Percentiles rank a stretch among this genome's conserved stretches.
Conservation (phyloP, 53 echinoderm and acorn worm species). For the Apostichopus leukothele region DNA sequence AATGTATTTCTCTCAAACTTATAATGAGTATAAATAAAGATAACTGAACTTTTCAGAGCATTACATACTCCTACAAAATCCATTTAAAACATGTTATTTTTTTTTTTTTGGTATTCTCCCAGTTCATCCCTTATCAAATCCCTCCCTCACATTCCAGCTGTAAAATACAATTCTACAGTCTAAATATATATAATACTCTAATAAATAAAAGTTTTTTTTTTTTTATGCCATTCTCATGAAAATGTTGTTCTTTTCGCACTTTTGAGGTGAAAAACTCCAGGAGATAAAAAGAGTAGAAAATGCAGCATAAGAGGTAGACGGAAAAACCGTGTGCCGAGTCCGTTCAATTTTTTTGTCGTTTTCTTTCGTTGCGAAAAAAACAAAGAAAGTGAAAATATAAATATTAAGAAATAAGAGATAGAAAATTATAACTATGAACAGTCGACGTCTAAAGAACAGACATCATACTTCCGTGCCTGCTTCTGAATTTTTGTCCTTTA, state of each 20-base stretch:
- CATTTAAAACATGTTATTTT: too few species aligned
- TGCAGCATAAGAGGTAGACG: conserved; percentile 45
- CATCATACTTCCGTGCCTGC: conserved; percentile 97
- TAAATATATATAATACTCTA: too few species aligned
- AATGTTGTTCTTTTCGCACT: too few species aligned
- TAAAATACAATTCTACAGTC: too few species aligned
- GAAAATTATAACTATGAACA: neutral
- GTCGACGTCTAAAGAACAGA: neutral
- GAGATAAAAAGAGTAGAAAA: neutral
- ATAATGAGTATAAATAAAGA: neutral
- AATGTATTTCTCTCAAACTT: neutral
- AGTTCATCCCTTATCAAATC: too few species aligned
- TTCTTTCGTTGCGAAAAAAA: neutral
- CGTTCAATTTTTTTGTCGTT: neutral
- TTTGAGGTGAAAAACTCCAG: too few species aligned
- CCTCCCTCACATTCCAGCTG: too few species aligned
- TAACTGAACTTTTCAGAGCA: too few species aligned
- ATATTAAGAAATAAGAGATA: conserved; percentile 21
- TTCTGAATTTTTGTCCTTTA: conserved; percentile 57
- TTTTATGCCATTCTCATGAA: too few species aligned
- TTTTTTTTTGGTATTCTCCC: too few species aligned
- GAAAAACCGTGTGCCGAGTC: neutral
- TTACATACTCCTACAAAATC: too few species aligned
- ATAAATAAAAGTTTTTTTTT: too few species aligned
- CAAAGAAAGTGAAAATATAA: neutral